Base-by-base conservation (phyloP, 2,113 vertebrate species). In the Haemorhous mexicanus region DNA sequence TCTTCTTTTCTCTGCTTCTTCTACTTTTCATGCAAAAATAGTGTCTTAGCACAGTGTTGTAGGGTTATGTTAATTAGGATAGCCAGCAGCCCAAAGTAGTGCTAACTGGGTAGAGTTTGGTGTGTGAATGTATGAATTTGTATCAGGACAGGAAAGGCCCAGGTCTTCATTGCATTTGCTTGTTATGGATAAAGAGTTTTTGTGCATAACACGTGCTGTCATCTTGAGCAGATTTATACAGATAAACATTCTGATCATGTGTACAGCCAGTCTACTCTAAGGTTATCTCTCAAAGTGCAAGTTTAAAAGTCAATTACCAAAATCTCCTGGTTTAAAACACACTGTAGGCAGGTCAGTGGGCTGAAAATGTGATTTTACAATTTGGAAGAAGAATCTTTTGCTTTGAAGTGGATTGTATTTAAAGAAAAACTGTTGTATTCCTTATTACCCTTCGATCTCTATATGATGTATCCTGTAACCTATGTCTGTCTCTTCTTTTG, bases 131-230 rank as follows among this genome's bases (percentile, higher is more conserved):
- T n/a, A 9, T 1, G 2, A 58, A 63, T 41, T 80, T 44, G 10
- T n/a, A 59, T 52, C 43, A 67, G 27, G 5, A 28, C 73, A 59
- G 30, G 11, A 46, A 58, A 30, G 16, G 4, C 12, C 30, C 11
- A 18, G 15, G n/a, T 28, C 28, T 73, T 64, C 20, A 9, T 79
- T 84, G 35, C 16, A 47, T 49, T 89, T 76, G 6, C 21, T 93
- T 78, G 3, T 28, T 64, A 30, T 0, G 3, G 11, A 0, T 3
- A 19, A 20, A 52, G 84, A 24, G 28, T 2, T 53, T 74, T 28
- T 44, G 24, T 41, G 61, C 2, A 0, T 50, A 41, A 67, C n/a
- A 18, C 15, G 2, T 41, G 13, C 21, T 87, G 26, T 41, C 35
- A 8, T 33, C 39, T 56, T 53, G 30, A 85, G 53, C 30, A 49